Evolutionary conservation across 2,797 vertebrate genomes (phyloP), one percentile per base, ranked within the genome.

Genomic region (Sparus aurata): DNA sequence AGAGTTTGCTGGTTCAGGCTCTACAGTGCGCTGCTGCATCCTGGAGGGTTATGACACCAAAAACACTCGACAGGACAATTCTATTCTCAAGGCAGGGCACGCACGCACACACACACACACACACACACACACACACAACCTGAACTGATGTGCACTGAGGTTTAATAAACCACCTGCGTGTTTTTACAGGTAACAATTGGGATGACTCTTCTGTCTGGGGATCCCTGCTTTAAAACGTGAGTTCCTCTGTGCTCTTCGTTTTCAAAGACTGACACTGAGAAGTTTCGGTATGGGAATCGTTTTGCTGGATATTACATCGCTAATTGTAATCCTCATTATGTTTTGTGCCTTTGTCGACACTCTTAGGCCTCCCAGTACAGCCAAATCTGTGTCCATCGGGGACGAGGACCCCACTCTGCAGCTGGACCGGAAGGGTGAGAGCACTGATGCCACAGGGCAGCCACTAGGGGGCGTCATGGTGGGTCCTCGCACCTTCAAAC

Each of bases 191-290:
- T 99, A 76, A 98, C 91, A 0, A 98, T 99, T 0, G 97, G 95
- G 49, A 99, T 98, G 97, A 97, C 95, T 18, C 94, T 99, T 67
- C 95, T 98, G 38, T 99, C 97, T 0, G 98, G 97, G 63, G 98
- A 98, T 80, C 98, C 98, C n/a, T 99, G 98, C 94, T 99, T 99
- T 91, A 99, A 98, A 95, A 97, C 96, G 98, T 99, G 91, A 96
- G 98, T 96, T 69, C 23, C 16, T 59, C 10, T 63, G 47, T 25
- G 1, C 43, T 30, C 41, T 5, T 13, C 43, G 23, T 41, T 23
- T 69, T 54, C 1, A 27, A 18, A 23, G 8, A 15, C 17, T 11
- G 54, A 45, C 43, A 27, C 2, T 25, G n/a, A 25, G 20, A 41
- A 34, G 8, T 34, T 34, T 34, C 7, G 8, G 34, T 34, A 2